Evolutionary conservation across 2,797 vertebrate species (phyloP), one percentile per base, ranked within the genome.

Genomic region (Enteromius paludinosus): DNA sequence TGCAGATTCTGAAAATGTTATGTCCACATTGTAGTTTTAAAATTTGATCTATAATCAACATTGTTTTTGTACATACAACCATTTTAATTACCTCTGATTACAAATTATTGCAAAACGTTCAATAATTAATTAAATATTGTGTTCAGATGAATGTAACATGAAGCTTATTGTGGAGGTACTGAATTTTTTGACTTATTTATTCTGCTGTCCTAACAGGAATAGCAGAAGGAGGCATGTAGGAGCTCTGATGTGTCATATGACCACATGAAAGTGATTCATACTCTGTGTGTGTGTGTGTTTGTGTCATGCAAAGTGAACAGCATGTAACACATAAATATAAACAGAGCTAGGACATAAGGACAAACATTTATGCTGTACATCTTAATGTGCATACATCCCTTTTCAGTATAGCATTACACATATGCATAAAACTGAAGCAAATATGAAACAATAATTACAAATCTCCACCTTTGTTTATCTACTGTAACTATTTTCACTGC

Each of bases 231-330:
- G 20, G 45, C 25, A 20, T 78, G 61, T 25, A 78, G 43, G 61
- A 23, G 30, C 30, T 66, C 76, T 35, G 20, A 78, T 68, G 62
- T 78, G 76, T 78, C 64, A 61, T 62, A 76, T 45, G 38, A 76
- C 54, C 54, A 52, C 45, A 54, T 52, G 43, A 65, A 54, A 20
- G 4, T 78, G 62, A 78, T 66, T 78, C 62, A 65, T 25, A 52
- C 28, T 70, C 23, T 64, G 62, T 65, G 62, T n/a, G 33, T 65
- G 30, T 66, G 64, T 65, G 30, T 65, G 64, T 25, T 54, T 62
- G 74, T 76, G 25, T 77, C 18, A 52, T 35, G 14, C 4, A 52
- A 78, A 38, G 61, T 52, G 9, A 65, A 54, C 77, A 54, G 64
- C 33, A 68, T 54, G 76, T 78, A 5, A 11, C 17, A 45, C 5